phyloP scores from a whole-genome alignment of 2,797 vertebrate genomes.

The Crocodylus rhombifer region DNA sequence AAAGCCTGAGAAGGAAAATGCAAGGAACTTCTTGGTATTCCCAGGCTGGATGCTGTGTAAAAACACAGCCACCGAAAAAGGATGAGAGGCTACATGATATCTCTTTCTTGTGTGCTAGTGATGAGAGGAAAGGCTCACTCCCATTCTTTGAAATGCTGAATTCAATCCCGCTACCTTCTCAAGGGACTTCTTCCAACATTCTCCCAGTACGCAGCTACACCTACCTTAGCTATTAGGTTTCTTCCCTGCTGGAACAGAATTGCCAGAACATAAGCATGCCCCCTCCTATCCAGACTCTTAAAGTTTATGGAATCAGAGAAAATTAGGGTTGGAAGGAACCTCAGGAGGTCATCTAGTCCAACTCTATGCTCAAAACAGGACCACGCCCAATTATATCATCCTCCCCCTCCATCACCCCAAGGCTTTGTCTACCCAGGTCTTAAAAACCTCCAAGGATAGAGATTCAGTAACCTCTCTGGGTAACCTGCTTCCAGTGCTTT shows the following conservation, averaged over 20 bases:
- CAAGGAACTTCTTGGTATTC: neutral
- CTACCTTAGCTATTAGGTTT: neutral
- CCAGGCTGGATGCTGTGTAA: neutral
- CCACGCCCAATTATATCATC: too few species aligned
- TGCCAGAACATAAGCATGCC: neutral
- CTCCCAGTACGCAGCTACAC: neutral
- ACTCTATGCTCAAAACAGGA: too few species aligned
- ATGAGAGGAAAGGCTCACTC: neutral
- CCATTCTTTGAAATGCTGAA: neutral
- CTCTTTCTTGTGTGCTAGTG: neutral
- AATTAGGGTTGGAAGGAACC: too few species aligned
- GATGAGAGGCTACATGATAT: fast-evolving
- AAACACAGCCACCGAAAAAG: neutral
- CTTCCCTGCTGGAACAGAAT: neutral
- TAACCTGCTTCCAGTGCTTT: too few species aligned
- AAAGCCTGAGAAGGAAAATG: neutral
- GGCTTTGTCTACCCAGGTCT: too few species aligned
- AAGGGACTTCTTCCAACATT: neutral
- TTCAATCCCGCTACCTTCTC: too few species aligned
- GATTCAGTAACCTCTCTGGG: too few species aligned
- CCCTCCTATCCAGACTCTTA: neutral
- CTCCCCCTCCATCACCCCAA: too few species aligned
- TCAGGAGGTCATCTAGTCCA: too few species aligned
- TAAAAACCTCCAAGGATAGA: too few species aligned
- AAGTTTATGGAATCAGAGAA: neutral